Percentiles rank a stretch among this genome's conserved stretches.
phyloP scores from a whole-genome alignment of 2,888 invertebrate species.

The Dilophus febrilis region DNA sequence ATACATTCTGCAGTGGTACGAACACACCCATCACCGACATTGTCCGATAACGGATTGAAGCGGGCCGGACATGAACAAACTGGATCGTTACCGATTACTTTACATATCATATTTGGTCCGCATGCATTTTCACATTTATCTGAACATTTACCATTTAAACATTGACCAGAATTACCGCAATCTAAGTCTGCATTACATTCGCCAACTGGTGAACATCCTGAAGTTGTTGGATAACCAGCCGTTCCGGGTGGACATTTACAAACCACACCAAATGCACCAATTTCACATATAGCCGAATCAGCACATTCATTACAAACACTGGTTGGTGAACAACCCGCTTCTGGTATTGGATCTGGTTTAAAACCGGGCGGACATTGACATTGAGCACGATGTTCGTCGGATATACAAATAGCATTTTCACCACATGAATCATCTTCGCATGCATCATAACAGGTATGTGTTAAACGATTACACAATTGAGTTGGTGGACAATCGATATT shows the following conservation, averaged over 20 bases:
- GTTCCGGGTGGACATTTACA: slow-evolving; percentile 64
- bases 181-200: slow-evolving; percentile 58
- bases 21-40: slow-evolving; percentile 51
- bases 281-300: slow-evolving; percentile 58
- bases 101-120: slow-evolving; percentile 65
- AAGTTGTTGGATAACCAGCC: slow-evolving; percentile 56
- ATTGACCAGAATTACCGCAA: slow-evolving; percentile 58
- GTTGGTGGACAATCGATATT: slow-evolving; percentile 66
- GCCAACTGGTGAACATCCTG: slow-evolving; percentile 64
- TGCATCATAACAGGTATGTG: slow-evolving; percentile 64
- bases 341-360: slow-evolving; percentile 64
- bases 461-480: slow-evolving; percentile 66
- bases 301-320: slow-evolving; percentile 73
- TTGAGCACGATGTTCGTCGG: slow-evolving; percentile 62
- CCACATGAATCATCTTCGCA: slow-evolving; percentile 73
- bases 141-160: slow-evolving; percentile 51
- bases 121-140: slow-evolving; percentile 72
- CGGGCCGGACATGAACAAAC: slow-evolving; percentile 63
- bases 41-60: slow-evolving; percentile 50
- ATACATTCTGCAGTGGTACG: slow-evolving; percentile 47
- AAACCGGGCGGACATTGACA: slow-evolving; percentile 80
- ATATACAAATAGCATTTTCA: slow-evolving; percentile 71
- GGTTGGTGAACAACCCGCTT: slow-evolving; percentile 56
- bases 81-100: slow-evolving; percentile 55
- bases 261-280: slow-evolving; percentile 45